phyloP scores from a whole-genome alignment of 2,888 invertebrate genomes.

The Chrysina gloriosa region DNA sequence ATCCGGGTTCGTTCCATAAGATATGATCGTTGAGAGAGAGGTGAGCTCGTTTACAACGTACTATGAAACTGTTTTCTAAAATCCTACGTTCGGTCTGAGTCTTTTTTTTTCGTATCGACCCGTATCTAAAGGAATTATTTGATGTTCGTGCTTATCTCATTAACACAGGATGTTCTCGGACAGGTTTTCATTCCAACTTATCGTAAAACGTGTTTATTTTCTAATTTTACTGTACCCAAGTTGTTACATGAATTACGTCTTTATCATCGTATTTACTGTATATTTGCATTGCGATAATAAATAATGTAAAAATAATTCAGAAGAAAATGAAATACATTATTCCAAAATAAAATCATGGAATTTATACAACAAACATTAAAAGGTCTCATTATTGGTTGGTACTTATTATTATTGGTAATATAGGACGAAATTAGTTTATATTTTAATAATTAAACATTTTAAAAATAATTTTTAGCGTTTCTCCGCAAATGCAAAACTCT shows the following conservation, averaged over 20 bases:
- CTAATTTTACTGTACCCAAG: neutral
- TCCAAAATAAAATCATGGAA: too few relatives aligned
- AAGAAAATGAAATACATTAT: neutral
- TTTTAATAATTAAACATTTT: too few relatives aligned
- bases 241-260: neutral
- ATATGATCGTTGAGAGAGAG: slow-evolving; percentile 45
- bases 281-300: neutral
- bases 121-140: too few relatives aligned
- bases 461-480: too few relatives aligned
- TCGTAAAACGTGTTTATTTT: neutral
- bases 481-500: too few relatives aligned
- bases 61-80: slow-evolving; percentile 22
- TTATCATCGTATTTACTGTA: neutral
- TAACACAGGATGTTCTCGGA: neutral
- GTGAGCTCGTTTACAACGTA: slow-evolving; percentile 34
- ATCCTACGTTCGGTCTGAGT: neutral
- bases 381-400: too few relatives aligned
- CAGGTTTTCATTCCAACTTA: neutral
- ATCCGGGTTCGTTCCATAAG: slow-evolving; percentile 45
- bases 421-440: too few relatives aligned
- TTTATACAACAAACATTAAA: too few relatives aligned
- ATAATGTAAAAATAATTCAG: neutral
- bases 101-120: neutral
- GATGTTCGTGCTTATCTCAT: too few relatives aligned
- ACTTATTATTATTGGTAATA: too few relatives aligned